Conservation (phyloP, 2,113 vertebrate genomes). For the Elgaria multicarinata region DNA sequence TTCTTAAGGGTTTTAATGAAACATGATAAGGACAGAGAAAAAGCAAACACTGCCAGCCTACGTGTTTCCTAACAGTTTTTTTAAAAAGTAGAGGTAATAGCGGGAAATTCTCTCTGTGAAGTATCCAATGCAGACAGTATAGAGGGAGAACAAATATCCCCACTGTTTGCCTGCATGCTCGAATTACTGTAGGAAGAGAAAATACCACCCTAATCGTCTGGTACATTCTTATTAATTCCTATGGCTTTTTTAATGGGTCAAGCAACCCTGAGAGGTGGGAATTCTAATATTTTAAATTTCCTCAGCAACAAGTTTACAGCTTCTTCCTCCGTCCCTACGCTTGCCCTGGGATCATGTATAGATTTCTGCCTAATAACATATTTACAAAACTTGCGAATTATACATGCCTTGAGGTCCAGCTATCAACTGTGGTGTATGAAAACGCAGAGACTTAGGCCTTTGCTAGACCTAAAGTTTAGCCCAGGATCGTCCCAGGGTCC, state of each 20-base stretch:
- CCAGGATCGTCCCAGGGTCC: too few relatives aligned
- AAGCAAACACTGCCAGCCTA: background rate
- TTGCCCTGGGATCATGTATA: background rate
- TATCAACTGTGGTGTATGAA: background rate
- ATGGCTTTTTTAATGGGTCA: background rate
- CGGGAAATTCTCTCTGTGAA: background rate
- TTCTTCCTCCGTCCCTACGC: background rate
- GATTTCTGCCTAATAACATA: background rate
- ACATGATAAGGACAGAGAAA: background rate
- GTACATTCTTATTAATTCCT: background rate
- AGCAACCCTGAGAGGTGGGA: background rate
- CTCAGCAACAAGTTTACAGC: background rate
- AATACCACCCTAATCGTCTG: background rate
- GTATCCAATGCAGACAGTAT: background rate
- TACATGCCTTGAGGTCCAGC: background rate
- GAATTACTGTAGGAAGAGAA: background rate
- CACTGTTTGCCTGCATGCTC: background rate
- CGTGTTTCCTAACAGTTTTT: background rate
- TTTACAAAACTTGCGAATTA: background rate
- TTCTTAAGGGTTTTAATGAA: slow-evolving; percentile 20
- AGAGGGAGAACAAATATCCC: background rate
- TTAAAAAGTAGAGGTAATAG: background rate
- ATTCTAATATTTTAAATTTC: background rate
- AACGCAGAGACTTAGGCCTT: background rate
- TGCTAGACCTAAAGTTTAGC: too few relatives aligned